These are phyloP conservation scores for Diorhabda elongata DNA, from an alignment of 1,140 invertebrate species.

Conservation along the genomic window DNA sequence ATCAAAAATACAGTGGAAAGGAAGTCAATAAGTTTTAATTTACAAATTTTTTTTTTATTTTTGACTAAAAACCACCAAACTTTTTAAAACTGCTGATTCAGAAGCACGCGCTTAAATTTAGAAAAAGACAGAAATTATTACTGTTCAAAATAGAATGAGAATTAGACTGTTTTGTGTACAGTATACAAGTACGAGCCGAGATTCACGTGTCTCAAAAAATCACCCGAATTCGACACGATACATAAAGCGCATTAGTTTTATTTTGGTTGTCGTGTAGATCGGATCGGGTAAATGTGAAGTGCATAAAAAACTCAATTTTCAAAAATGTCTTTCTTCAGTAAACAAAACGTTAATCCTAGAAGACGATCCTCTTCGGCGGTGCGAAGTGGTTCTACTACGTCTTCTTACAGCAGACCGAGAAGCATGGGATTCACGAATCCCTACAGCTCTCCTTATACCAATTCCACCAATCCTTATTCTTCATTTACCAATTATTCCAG, in stretches of 20 bases:
- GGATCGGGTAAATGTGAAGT: neutral
- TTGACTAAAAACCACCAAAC: neutral
- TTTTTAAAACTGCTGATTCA: conserved; percentile 7
- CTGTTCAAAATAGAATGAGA: neutral
- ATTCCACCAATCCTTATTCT: conserved; percentile 40
- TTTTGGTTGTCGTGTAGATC: neutral
- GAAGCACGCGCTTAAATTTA: conserved; percentile 10
- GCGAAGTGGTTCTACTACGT: conserved; percentile 16
- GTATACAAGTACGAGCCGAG: neutral
- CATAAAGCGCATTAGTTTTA: neutral
- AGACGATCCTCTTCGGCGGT: conserved; percentile 35
- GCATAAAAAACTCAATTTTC: neutral
- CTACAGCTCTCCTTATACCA: conserved; percentile 42
- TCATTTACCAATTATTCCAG: conserved; percentile 35
- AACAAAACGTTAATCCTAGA: conserved; percentile 30
- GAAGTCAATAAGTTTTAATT: no score
- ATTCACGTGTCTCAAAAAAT: neutral
- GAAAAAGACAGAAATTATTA: conserved; percentile 11
- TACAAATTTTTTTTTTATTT: no score
- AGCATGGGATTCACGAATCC: conserved; percentile 43
- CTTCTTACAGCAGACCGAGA: conserved; percentile 46
- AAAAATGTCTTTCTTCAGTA: conserved; percentile 17
- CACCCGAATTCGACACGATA: neutral
- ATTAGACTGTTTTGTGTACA: conserved; percentile 1
- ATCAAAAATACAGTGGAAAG: no score